Evolutionary conservation across 2,888 invertebrate genomes (phyloP), one percentile per base, ranked within the genome.

Genomic region (Terebella lapidaria): DNA sequence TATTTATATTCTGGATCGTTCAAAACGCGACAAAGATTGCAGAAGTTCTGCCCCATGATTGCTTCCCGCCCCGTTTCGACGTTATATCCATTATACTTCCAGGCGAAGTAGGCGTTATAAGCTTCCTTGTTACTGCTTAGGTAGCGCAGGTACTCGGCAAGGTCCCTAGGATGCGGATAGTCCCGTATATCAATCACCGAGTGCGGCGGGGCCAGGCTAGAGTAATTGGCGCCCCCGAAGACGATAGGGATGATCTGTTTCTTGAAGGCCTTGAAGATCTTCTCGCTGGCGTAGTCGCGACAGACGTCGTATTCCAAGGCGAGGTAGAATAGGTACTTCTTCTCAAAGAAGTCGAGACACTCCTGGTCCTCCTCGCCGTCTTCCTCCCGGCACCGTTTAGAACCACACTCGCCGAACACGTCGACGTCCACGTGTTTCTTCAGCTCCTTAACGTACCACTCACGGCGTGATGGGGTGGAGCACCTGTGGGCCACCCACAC

Each of bases 401-500:
- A 22, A 30, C 57, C 57, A 51, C 71, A 71, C 1, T 57, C 52
- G 3, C 71, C 71, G 53, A 60, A 69, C 3, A 67, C 54, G 30
- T 71, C 69, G 1, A 71, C 59, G 2, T 53, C 53, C 3, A 71
- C 60, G 62, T 65, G 51, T 20, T 66, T 61, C 26, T 60, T 56
- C 18, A 71, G 51, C 18, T 64, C 51, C 2, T 58, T 42, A 4
- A 70, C 69, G 52, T 70, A 70, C 0, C 28, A 18, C 24, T 67
- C 65, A 28, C 71, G 57, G 45, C 29, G 56, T 26, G 66, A 62
- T 3, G 59, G 56, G 10, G 69, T 67, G 5, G 55, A 3, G 29
- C 71, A 71, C 35, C 69, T 62, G 56, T 67, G 67, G 30, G 70
- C 71, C 45, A 71, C 62, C 71, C 71, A 71, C 1, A 68, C 70